Conservation (phyloP, 1,140 invertebrate genomes). For the Cydia amplana region DNA sequence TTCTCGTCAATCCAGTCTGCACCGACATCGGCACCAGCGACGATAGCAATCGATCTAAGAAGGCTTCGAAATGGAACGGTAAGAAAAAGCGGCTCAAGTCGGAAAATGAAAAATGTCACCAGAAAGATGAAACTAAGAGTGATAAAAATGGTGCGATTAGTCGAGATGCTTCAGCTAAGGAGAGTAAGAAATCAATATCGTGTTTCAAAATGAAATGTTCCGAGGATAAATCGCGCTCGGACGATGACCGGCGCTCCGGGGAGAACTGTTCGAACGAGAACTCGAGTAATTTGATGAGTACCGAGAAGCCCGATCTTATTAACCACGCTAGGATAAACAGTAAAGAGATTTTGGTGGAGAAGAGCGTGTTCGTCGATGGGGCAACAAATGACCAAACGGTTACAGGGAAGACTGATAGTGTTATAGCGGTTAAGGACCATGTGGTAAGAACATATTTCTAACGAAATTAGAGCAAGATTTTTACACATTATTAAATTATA, state of each 20-base stretch:
- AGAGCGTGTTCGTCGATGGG: slow-evolving; percentile 60
- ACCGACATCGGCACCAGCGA: slow-evolving; percentile 68
- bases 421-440: slow-evolving; percentile 49
- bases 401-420: slow-evolving; percentile 55
- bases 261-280: slow-evolving; percentile 72
- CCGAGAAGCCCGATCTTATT: slow-evolving; percentile 65
- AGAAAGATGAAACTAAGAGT: slow-evolving; percentile 49
- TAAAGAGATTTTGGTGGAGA: slow-evolving; percentile 61
- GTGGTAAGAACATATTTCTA: slow-evolving; percentile 53
- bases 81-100: slow-evolving; percentile 72
- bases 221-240: slow-evolving; percentile 64
- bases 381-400: slow-evolving; percentile 50
- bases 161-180: slow-evolving; percentile 57
- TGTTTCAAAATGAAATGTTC: slow-evolving; percentile 75
- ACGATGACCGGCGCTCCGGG: slow-evolving; percentile 60
- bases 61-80: slow-evolving; percentile 66
- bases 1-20: slow-evolving; percentile 72
- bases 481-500: too few relatives aligned
- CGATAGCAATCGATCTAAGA: slow-evolving; percentile 66
- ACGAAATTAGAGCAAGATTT: neutral
- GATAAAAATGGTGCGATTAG: slow-evolving; percentile 58
- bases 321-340: slow-evolving; percentile 65
- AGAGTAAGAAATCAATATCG: slow-evolving; percentile 70
- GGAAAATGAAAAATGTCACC: slow-evolving; percentile 49
- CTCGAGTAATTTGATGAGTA: slow-evolving; percentile 62